Evolutionary conservation across 2,888 invertebrate species (phyloP), one percentile per base, ranked within the genome.

Genomic region (Nymphalis polychloros): DNA sequence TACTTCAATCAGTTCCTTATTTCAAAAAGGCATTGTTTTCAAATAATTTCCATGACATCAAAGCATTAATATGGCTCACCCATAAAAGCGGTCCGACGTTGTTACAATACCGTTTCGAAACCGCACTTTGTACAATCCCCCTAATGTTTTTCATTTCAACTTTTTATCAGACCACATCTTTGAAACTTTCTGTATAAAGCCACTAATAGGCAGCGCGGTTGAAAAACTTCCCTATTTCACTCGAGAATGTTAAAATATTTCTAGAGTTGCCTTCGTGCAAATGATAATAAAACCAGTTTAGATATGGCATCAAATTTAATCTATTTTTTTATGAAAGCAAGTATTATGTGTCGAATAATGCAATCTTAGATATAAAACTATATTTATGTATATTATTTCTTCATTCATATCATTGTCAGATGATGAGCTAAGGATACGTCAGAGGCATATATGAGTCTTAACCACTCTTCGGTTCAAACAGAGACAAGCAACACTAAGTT

Each of bases 191-290:
- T 76, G 80, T 81, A 71, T 75, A 72, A 85, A 85, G 86, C 90
- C 89, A 81, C 88, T 87, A 90, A 90, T 89, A 86, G 85, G 72
- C 81, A 72, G 76, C 85, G 86, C 73, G 88, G 89, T 88, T 85
- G 71, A 68, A 80, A 83, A 88, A 84, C 81, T 83, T 81, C 57
- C 66, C 69, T 67, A 62, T 71, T 70, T 69, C 47, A 71, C 69
- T 57, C 41, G 50, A 55, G 63, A 60, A 60, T 53, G 57, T 20
- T 59, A 41, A 61, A 64, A 59, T 59, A 57, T 64, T 64, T 65
- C 48, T 35, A 70, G 64, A 60, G 31, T 59, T 59, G 13, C 59
- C 49, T 16, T 55, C 20, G 27, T n/a, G 60, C 27, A 48, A 55
- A 55, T 55, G 1, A 27, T 3, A 48, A 27, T 48, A 4, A 48